phyloP scores from a whole-genome alignment of 2,113 vertebrate species.

The Eurypyga helias region DNA sequence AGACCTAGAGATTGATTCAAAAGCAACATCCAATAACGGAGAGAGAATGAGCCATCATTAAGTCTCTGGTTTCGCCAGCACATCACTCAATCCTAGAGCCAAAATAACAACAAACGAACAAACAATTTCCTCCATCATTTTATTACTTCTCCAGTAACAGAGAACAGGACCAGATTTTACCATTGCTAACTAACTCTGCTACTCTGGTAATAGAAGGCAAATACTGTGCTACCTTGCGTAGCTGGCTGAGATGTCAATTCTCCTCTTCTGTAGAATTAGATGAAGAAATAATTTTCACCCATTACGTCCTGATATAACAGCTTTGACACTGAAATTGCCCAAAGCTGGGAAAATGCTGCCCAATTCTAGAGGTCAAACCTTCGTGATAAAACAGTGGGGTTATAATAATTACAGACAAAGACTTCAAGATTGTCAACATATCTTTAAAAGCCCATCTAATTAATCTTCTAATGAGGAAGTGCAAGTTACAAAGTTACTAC shows the following conservation, averaged over 20 bases:
- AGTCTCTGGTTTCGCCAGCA: background rate
- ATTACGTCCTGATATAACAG: background rate
- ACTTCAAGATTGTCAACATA: background rate
- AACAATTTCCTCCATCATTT: background rate
- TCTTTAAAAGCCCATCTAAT: background rate
- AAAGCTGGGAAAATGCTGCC: background rate
- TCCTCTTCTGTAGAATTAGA: background rate
- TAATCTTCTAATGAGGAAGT: background rate
- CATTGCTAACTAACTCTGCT: slow-evolving; percentile 3
- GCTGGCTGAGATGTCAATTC: slow-evolving; percentile 29
- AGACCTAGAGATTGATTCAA: background rate
- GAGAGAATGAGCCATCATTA: background rate
- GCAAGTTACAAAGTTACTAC: background rate
- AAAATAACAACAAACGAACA: background rate
- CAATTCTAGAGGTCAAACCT: background rate
- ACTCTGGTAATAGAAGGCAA: slow-evolving; percentile 30
- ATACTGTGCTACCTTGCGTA: background rate
- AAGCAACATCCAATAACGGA: background rate
- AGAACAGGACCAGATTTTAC: background rate
- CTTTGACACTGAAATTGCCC: background rate
- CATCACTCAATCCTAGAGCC: background rate
- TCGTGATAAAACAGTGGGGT: background rate
- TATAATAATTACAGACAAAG: background rate
- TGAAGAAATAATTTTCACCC: background rate
- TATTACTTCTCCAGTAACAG: background rate